Percentiles rank a stretch among this genome's conserved stretches.
Evolutionary conservation across 2,113 vertebrate species (phyloP).

Genomic region (Vireo altiloquus): DNA sequence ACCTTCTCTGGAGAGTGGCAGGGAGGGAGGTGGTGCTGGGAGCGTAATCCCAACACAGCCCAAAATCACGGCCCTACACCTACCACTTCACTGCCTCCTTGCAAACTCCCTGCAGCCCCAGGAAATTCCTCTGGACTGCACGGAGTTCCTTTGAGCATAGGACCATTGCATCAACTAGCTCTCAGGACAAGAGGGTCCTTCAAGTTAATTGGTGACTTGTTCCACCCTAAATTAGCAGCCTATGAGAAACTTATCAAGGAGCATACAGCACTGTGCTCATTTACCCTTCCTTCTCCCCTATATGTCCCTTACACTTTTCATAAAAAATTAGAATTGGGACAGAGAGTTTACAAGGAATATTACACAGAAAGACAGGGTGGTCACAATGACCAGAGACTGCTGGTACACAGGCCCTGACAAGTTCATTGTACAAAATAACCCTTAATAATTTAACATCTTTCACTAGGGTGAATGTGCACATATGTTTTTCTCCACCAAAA

Average conservation of each 20-base stretch:
- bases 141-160: fast-evolving
- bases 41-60: neutral
- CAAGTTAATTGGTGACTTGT: neutral
- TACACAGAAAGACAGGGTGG: neutral
- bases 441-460: neutral
- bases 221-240: neutral
- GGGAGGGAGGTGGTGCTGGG: fast-evolving
- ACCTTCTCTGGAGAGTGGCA: neutral
- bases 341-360: neutral
- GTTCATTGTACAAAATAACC: neutral
- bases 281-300: fast-evolving
- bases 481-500: neutral
- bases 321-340: neutral
- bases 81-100: neutral
- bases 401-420: neutral
- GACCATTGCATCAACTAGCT: neutral
- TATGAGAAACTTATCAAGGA: neutral
- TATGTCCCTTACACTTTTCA: neutral
- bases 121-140: neutral
- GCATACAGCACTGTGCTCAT: neutral
- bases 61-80: neutral
- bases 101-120: neutral
- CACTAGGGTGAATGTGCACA: fast-evolving
- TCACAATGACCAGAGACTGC: neutral
- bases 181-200: neutral